Base-by-base conservation (phyloP, 2,888 invertebrate genomes). In the Myopa tessellatipennis region DNA sequence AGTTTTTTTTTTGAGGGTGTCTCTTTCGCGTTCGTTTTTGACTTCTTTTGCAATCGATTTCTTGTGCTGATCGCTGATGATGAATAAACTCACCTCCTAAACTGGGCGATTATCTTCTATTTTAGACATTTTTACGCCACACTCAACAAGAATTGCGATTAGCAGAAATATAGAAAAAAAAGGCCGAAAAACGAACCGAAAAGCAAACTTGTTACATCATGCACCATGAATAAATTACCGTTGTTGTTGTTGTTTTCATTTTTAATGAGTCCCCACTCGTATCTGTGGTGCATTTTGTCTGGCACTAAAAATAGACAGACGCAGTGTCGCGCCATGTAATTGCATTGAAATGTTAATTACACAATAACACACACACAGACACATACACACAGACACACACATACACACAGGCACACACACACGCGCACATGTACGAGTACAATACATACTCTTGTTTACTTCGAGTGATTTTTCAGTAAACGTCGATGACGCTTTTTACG, bases 271-370 rank as follows among this genome's bases (percentile, higher is more conserved):
- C 26, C 26, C n/a, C 26, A 10, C 50, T 74, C 36, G 58, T 76
- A 50, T 70, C 74, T 52, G 40, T 73, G 40, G 58, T 68, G 73
- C 40, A 65, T 77, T 68, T 68, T 72, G 80, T 40, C 81, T 69
- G 78, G 80, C 78, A 71, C 83, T 85, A 85, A 82, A 85, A 85
- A 85, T 85, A 85, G 85, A 83, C 83, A 85, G 85, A 85, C 85
- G 85, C 83, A 83, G 84, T 86, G 86, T 85, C 85, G 86, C 85
- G 86, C 85, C 85, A 85, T 83, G 82, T 82, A 79, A 80, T 81
- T 79, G 78, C 79, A 77, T 26, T 79, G 67, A 73, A 78, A 69
- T 76, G 55, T 74, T 77, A 74, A 63, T 74, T 73, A 72, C 77
- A 67, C 63, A 34, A 18, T 10, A n/a, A 16, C 26, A 71, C 52